Conservation (phyloP, 2,888 invertebrate species). For the Salticus scenicus region DNA sequence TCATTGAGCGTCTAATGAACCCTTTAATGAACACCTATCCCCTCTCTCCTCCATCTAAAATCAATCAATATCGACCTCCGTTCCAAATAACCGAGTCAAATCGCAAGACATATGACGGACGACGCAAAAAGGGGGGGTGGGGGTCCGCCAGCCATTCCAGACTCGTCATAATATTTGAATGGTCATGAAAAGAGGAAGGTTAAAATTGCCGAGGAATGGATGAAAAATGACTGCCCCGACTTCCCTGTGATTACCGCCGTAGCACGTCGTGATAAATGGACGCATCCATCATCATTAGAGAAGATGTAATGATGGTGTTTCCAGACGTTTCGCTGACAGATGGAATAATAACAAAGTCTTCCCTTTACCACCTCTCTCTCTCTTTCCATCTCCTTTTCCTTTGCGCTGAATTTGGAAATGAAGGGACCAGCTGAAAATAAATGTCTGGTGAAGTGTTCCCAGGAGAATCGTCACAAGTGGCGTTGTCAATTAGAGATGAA, state of each 20-base stretch:
- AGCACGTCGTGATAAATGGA: constrained; percentile 67
- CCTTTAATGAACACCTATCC: constrained; percentile 10
- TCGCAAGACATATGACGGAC: constrained; percentile 26
- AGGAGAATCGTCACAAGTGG: neutral
- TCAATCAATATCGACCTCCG: constrained; percentile 49
- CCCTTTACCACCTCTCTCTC: neutral
- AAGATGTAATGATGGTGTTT: constrained; percentile 68
- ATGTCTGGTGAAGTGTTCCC: neutral
- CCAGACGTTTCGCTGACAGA: constrained; percentile 67
- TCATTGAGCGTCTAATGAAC: constrained; percentile 11
- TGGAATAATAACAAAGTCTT: constrained; percentile 68
- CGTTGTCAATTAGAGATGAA: constrained; percentile 9
- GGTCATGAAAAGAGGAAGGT: constrained; percentile 28
- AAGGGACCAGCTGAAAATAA: constrained; percentile 55
- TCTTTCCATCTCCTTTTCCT: constrained; percentile 25
- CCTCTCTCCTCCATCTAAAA: constrained; percentile 18
- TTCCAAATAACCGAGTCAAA: neutral
- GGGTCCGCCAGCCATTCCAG: constrained; percentile 1
- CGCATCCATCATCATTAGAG: constrained; percentile 66
- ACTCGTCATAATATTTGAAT: constrained; percentile 67
- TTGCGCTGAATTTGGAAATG: constrained; percentile 30
- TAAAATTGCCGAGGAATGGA: constrained; percentile 29
- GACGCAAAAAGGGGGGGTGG: constrained; percentile 17
- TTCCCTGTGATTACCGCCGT: constrained; percentile 66
- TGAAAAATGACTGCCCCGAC: constrained; percentile 60